Conservation (phyloP, 2,888 invertebrate genomes). For the Cerastis rubricosa region DNA sequence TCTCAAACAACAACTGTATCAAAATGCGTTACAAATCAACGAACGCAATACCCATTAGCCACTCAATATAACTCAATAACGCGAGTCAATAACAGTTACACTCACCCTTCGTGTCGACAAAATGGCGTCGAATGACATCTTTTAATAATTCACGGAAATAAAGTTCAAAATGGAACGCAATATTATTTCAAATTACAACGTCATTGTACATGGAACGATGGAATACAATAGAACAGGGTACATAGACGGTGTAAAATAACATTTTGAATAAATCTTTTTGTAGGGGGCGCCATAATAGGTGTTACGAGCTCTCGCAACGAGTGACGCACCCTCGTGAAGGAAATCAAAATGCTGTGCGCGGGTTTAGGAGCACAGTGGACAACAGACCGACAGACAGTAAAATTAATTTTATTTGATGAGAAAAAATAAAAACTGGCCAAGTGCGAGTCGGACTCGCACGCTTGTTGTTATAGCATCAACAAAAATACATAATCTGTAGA, state of each 20-base stretch:
- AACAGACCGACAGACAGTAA: background rate
- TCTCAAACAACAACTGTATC: slow-evolving; percentile 52
- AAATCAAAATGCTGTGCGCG: slow-evolving; percentile 81
- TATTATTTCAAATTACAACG: slow-evolving; percentile 78
- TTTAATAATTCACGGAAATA: slow-evolving; percentile 63
- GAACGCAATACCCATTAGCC: slow-evolving; percentile 75
- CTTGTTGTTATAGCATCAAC: too few species aligned
- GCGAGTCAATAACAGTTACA: slow-evolving; percentile 82
- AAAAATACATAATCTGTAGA: too few species aligned
- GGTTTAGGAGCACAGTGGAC: slow-evolving; percentile 75
- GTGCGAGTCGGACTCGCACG: too few species aligned
- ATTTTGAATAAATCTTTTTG: slow-evolving; percentile 90
- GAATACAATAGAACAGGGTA: slow-evolving; percentile 81
- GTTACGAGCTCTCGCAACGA: slow-evolving; percentile 81
- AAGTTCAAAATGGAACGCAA: slow-evolving; percentile 74
- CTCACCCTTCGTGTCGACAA: slow-evolving; percentile 78
- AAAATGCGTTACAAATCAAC: slow-evolving; percentile 67
- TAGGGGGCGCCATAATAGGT: slow-evolving; percentile 88
- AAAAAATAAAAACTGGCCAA: too few species aligned
- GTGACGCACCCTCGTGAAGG: slow-evolving; percentile 84
- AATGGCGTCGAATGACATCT: slow-evolving; percentile 81
- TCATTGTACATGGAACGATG: slow-evolving; percentile 81
- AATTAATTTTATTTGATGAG: background rate
- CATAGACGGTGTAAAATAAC: slow-evolving; percentile 89
- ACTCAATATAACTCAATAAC: slow-evolving; percentile 86